These are phyloP conservation scores for Pseudochromis fuscus DNA, from an alignment of 2,797 vertebrate genomes.

Conservation along the genomic window DNA sequence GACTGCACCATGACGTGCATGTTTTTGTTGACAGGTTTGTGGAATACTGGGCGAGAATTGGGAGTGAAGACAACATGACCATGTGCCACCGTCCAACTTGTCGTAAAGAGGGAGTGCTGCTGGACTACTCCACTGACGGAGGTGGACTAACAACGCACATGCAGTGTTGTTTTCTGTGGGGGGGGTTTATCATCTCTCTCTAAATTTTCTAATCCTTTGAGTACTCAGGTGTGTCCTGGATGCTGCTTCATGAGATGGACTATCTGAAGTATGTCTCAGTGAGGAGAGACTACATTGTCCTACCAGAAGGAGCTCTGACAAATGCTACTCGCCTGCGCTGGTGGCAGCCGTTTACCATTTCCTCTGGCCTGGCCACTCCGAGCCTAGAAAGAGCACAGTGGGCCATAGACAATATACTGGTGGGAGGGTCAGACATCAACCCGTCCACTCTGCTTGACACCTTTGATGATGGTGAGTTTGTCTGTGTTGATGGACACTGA, in stretches of 20 bases:
- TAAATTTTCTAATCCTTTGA: not conserved
- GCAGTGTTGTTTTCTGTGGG: not conserved
- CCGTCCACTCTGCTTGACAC: slow-evolving; percentile 96
- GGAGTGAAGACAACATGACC: slow-evolving; percentile 96
- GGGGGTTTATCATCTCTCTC: not conserved
- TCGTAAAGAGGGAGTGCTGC: slow-evolving; percentile 94
- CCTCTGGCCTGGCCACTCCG: slow-evolving; percentile 88
- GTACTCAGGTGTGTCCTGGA: slow-evolving; percentile 93
- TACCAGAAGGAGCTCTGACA: slow-evolving; percentile 92
- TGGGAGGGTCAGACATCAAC: slow-evolving; percentile 98
- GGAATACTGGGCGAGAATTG: slow-evolving; percentile 98
- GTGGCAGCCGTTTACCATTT: slow-evolving; percentile 97
- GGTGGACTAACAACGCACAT: slow-evolving; percentile 74
- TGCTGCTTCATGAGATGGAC: slow-evolving; percentile 97
- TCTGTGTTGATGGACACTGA: not conserved
- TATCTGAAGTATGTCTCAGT: slow-evolving; percentile 96
- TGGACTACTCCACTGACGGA: slow-evolving; percentile 97
- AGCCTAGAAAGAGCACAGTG: slow-evolving; percentile 95
- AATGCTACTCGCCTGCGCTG: slow-evolving; percentile 96
- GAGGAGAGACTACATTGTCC: slow-evolving; percentile 94
- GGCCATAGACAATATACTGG: slow-evolving; percentile 97
- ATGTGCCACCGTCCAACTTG: slow-evolving; percentile 95
- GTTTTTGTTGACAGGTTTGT: slow-evolving; percentile 88
- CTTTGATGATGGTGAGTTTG: slow-evolving; percentile 92
- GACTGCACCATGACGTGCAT: slow-evolving; percentile 1